Conservation (phyloP, 1,140 invertebrate species). For the Sarcophaga peregrina region DNA sequence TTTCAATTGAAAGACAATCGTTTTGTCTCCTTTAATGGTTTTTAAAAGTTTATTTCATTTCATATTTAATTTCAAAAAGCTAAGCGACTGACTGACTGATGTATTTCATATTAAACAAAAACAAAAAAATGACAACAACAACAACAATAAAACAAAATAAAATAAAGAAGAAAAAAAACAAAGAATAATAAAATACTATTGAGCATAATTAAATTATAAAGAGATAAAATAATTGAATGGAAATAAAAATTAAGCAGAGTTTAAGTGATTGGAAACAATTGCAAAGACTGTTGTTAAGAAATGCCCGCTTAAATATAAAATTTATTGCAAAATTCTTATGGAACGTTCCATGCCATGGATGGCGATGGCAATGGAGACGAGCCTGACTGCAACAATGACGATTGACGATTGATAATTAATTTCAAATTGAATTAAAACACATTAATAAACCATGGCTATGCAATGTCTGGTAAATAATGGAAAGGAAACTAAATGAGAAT, state of each 20-base stretch:
- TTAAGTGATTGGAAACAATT: neutral
- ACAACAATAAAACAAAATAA: too few species aligned
- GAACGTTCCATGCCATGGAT: neutral
- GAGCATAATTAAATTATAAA: constrained; percentile 33
- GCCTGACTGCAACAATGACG: too few species aligned
- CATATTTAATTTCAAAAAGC: too few species aligned
- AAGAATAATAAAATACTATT: constrained; percentile 11
- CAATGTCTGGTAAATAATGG: neutral
- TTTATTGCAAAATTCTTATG: constrained; percentile 34
- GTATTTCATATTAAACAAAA: neutral
- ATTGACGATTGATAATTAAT: constrained; percentile 25
- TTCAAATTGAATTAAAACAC: constrained; percentile 35
- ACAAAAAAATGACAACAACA: too few species aligned
- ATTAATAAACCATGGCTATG: constrained; percentile 31
- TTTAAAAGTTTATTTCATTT: too few species aligned
- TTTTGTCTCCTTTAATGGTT: too few species aligned
- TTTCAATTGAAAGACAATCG: too few species aligned
- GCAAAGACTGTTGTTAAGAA: neutral
- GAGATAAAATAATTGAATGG: constrained; percentile 30
- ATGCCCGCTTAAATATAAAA: neutral
- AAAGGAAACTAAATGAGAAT: neutral
- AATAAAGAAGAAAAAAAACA: neutral
- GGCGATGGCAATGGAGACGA: too few species aligned
- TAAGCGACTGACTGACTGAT: too few species aligned
- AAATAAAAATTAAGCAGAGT: neutral